Conservation (phyloP, 2,797 vertebrate genomes). For the Lemur catta region DNA sequence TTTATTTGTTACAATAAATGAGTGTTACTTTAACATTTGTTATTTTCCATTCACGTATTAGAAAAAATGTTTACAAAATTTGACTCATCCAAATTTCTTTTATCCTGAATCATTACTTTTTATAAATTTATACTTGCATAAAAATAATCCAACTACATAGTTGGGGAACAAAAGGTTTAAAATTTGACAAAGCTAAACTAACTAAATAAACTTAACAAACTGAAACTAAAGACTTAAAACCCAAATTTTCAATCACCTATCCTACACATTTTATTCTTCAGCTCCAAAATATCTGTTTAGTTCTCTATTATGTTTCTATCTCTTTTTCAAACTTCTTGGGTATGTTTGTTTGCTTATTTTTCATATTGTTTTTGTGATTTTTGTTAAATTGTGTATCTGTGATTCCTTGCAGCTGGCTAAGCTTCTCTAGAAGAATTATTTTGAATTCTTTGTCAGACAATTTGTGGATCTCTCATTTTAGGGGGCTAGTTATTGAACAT, state of each 20-base stretch:
- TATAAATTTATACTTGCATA: not conserved
- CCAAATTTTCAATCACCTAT: not conserved
- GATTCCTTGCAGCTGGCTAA: not conserved
- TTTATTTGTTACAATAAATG: not conserved
- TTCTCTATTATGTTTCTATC: not conserved
- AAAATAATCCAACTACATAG: not conserved
- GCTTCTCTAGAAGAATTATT: not conserved
- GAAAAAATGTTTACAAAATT: not conserved
- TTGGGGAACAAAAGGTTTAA: not conserved
- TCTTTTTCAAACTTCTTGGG: not conserved
- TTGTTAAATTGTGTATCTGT: not conserved
- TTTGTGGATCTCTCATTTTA: not conserved
- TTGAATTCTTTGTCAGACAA: not conserved
- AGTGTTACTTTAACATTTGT: not conserved
- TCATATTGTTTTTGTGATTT: not conserved
- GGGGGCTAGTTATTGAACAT: too few species aligned
- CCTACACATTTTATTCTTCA: not conserved
- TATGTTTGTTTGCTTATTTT: not conserved
- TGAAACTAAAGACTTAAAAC: not conserved
- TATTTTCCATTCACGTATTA: not conserved
- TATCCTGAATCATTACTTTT: not conserved
- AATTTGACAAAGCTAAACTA: not conserved
- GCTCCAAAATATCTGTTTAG: not conserved
- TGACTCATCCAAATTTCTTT: not conserved
- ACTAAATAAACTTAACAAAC: not conserved